Evolutionary conservation across 2,888 invertebrate species (phyloP), one percentile per base, ranked within the genome.

Genomic region (Neelides folsomi): DNA sequence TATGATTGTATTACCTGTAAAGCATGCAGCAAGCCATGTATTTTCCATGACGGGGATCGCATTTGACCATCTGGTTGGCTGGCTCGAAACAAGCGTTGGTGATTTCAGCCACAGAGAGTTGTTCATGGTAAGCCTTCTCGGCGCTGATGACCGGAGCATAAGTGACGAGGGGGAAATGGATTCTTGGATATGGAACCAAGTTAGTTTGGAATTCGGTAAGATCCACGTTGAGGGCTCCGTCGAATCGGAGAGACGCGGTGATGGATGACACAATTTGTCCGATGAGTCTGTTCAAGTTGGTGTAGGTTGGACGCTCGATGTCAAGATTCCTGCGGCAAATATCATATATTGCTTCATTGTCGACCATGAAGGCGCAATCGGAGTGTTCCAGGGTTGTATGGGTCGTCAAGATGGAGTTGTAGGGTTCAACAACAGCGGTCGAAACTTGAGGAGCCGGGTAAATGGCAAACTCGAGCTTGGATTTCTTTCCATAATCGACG

Each of bases 1-100:
- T 27, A 27, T 27, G 4, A 27, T 27, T 27, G 27, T 7, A 27
- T 41, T 43, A 19, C 43, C 48, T 77, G 69, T 86, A 87, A 52
- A 88, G 73, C 65, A 88, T 75, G 65, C 86, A 86, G 67, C 86
- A 87, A 34, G 86, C 86, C 54, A 55, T 51, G 45, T 53, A 55
- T 16, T 51, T 53, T 20, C 58, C 58, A 44, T 51, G 53, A 15
- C 59, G 54, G 10, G 62, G 59, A 50, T 63, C 63, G 42, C 60
- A 62, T 51, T 58, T 57, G 39, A 63, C 73, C 73, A 93, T 90
- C 78, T 93, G 93, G 76, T 90, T 90, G 67, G 87, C 86, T 35
- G 92, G 90, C 73, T 93, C 93, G 75, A 94, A 94, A 73, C 93
- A 93, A 18, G 89, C 85, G 69, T 90, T 88, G 69, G 93, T 94